A percentile compares a stretch with the other conserved stretches of the same genome.
Evolutionary conservation across 2,113 vertebrate genomes (phyloP).

Genomic region (Hydropotes inermis): DNA sequence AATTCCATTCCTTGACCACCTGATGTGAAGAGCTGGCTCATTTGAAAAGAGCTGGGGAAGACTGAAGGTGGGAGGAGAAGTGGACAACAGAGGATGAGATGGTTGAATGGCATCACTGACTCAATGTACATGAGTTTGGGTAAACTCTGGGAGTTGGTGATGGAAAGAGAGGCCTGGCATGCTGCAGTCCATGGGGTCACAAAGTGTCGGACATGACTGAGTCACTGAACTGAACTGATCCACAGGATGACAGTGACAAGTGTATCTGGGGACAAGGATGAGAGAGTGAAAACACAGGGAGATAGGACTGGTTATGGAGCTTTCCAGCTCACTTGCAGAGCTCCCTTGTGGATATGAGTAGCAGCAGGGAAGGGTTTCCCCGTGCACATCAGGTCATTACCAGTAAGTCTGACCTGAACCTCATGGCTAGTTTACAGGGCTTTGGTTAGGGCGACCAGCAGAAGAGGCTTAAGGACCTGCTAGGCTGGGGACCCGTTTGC

Average conservation of each 20-base stretch:
- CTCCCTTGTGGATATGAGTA: neutral
- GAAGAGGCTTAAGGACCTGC: neutral
- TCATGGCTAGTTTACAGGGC: neutral
- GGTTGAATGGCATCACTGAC: neutral
- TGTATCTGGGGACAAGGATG: neutral
- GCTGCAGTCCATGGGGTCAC: neutral
- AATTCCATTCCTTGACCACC: neutral
- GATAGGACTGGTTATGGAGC: neutral
- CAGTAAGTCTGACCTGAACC: neutral
- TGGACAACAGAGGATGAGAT: neutral
- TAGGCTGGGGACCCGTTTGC: neutral
- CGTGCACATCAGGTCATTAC: neutral
- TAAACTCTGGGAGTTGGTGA: neutral
- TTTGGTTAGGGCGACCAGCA: neutral
- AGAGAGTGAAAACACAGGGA: neutral
- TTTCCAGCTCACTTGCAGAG: neutral
- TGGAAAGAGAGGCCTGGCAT: neutral
- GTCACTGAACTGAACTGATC: neutral
- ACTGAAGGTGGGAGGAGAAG: neutral
- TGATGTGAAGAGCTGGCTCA: neutral
- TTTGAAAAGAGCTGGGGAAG: neutral
- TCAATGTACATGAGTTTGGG: neutral
- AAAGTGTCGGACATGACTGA: neutral
- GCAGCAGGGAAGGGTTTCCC: neutral
- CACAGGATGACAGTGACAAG: neutral